Evolutionary conservation across 1,140 invertebrate species (phyloP).

Genomic region (Philopotamus ludificatus): DNA sequence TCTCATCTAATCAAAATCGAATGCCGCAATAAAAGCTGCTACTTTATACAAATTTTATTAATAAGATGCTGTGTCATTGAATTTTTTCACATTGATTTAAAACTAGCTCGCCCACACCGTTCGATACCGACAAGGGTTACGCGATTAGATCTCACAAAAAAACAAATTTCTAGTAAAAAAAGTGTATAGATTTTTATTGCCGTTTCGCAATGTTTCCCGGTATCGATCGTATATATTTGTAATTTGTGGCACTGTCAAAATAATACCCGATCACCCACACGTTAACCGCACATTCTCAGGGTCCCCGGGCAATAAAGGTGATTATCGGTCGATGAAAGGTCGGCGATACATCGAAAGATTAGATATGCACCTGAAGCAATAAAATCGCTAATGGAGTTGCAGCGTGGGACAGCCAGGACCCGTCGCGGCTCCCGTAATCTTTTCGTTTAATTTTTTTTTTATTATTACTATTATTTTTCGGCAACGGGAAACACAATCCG

Average conservation of each 20-base stretch:
- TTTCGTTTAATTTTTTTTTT: background rate
- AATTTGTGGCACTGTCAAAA: constrained; percentile 8
- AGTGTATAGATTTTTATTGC: too few relatives aligned
- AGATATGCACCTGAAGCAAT: constrained; percentile 9
- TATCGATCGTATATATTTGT: background rate
- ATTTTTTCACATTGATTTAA: too few relatives aligned
- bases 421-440: background rate
- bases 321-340: constrained; percentile 24
- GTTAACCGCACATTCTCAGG: background rate
- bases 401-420: background rate
- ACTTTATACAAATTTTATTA: too few relatives aligned
- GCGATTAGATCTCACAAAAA: too few relatives aligned
- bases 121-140: too few relatives aligned
- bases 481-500: background rate
- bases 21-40: too few relatives aligned
- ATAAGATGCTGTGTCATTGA: too few relatives aligned
- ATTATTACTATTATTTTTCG: background rate
- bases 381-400: background rate
- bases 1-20: too few relatives aligned
- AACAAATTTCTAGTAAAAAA: too few relatives aligned
- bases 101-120: too few relatives aligned
- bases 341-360: constrained; percentile 22
- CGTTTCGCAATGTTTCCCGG: background rate
- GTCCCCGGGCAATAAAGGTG: constrained; percentile 17
- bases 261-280: constrained; percentile 26